Percentiles rank a stretch among this genome's conserved stretches.
phyloP scores from a whole-genome alignment of 2,888 invertebrate species.

The Morinoia aosen region DNA sequence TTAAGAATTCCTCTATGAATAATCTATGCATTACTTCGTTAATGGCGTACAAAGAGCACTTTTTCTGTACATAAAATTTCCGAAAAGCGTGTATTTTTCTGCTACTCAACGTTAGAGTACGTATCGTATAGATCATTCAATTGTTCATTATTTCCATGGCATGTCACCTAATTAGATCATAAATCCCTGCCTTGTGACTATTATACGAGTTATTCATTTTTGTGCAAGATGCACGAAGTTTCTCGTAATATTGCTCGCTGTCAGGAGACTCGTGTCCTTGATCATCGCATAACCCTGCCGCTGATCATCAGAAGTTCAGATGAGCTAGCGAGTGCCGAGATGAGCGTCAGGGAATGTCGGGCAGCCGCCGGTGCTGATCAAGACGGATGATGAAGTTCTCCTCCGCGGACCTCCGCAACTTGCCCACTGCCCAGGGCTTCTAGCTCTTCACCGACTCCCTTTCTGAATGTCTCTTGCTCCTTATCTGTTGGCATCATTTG shows the following conservation, averaged over 20 bases:
- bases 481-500: neutral
- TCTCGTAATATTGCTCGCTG: neutral
- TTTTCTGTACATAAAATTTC: no score
- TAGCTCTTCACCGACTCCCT: neutral
- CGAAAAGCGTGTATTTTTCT: no score
- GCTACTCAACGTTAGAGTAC: no score
- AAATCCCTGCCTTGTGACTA: neutral
- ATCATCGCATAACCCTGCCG: neutral
- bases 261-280: neutral
- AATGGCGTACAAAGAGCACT: neutral
- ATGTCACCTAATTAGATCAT: neutral
- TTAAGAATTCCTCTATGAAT: no score
- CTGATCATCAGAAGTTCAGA: neutral
- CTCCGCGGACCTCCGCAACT: neutral
- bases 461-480: neutral
- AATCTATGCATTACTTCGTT: neutral
- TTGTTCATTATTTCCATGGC: no score
- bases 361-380: neutral
- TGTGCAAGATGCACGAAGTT: neutral
- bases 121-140: no score
- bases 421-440: neutral
- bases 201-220: neutral
- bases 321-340: neutral
- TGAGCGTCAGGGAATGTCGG: neutral
- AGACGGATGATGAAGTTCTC: constrained; percentile 5